Conservation (phyloP, 2,113 vertebrate species). For the Coreoperca whiteheadi region DNA sequence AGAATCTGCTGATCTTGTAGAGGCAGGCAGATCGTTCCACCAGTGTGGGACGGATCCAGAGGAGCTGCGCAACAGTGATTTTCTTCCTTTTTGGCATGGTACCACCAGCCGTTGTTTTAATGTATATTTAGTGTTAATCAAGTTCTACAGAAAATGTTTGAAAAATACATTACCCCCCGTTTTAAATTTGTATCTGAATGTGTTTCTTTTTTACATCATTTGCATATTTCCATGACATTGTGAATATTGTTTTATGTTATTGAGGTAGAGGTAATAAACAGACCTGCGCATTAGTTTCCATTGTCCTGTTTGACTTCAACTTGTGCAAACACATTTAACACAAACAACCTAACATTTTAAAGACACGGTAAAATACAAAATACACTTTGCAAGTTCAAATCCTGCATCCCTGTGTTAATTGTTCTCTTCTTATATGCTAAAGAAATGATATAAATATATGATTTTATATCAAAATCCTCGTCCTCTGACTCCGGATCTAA, state of each 20-base stretch:
- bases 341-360: background rate
- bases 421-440: background rate
- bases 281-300: too few relatives aligned
- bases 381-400: background rate
- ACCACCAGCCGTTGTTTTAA: too few relatives aligned
- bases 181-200: background rate
- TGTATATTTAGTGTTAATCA: too few relatives aligned
- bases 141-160: background rate
- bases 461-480: background rate
- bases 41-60: too few relatives aligned
- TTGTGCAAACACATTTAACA: background rate
- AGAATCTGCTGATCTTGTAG: too few relatives aligned
- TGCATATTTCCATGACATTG: too few relatives aligned
- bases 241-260: too few relatives aligned
- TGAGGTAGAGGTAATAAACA: too few relatives aligned
- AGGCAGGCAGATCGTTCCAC: too few relatives aligned
- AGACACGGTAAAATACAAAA: background rate
- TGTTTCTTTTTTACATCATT: background rate
- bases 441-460: background rate
- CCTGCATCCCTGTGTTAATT: background rate
- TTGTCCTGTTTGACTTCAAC: too few relatives aligned
- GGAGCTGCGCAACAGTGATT: too few relatives aligned
- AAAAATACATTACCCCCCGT: background rate
- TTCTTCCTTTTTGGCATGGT: too few relatives aligned
- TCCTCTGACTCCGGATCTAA: background rate